phyloP scores from a whole-genome alignment of 2,888 invertebrate species.

The Andrena camellia region DNA sequence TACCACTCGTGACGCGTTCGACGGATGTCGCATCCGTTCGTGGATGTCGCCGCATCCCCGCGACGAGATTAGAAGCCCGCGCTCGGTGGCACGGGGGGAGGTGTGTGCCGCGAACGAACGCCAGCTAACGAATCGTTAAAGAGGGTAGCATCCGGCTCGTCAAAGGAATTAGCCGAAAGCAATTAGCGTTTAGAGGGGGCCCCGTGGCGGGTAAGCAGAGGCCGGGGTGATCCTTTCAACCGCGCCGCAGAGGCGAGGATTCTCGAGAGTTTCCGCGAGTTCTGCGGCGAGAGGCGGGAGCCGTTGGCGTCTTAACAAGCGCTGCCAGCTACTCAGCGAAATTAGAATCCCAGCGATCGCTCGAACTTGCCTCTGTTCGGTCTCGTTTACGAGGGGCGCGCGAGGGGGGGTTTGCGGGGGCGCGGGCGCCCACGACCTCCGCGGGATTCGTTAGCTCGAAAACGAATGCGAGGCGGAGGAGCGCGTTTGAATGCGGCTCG shows the following conservation, averaged over 20 bases:
- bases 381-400: slow-evolving; percentile 22
- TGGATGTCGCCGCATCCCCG: no score
- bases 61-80: no score
- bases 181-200: slow-evolving; percentile 38
- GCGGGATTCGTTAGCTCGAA: slow-evolving; percentile 43
- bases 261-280: slow-evolving; percentile 48
- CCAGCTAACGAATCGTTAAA: slow-evolving; percentile 40
- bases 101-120: not conserved
- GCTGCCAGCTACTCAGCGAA: slow-evolving; percentile 61
- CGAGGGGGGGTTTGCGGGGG: no score
- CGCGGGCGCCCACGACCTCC: not conserved
- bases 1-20: no score
- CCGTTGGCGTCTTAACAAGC: slow-evolving; percentile 46
- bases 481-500: slow-evolving; percentile 15
- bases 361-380: slow-evolving; percentile 31
- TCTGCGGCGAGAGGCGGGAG: slow-evolving; percentile 34
- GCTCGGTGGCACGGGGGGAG: no score
- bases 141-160: slow-evolving; percentile 12
- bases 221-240: slow-evolving; percentile 40
- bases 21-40: no score
- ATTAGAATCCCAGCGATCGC: slow-evolving; percentile 63
- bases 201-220: not conserved
- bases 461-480: slow-evolving; percentile 10
- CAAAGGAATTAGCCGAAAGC: slow-evolving; percentile 54
- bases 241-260: slow-evolving; percentile 11